Conservation (phyloP, 2,113 vertebrate species). For the Pseudois nayaur region DNA sequence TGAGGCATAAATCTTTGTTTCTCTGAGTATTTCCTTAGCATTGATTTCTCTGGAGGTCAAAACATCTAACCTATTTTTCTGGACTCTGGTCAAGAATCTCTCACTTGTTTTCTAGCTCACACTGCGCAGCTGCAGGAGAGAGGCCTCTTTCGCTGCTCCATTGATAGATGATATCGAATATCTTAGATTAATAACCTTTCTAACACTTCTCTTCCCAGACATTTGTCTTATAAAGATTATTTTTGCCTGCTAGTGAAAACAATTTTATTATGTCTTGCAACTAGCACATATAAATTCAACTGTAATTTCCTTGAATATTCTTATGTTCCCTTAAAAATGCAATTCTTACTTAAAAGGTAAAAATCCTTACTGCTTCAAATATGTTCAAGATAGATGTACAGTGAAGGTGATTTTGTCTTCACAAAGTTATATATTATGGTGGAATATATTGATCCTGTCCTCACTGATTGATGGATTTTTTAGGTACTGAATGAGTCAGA, state of each 20-base stretch:
- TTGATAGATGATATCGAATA: background rate
- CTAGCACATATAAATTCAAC: background rate
- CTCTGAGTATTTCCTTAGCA: background rate
- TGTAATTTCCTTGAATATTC: slow-evolving; percentile 24
- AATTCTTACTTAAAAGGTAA: background rate
- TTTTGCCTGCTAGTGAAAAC: background rate
- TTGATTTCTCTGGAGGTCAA: background rate
- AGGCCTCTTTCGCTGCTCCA: background rate
- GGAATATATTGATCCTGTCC: background rate
- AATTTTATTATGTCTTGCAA: slow-evolving; percentile 24
- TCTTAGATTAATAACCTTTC: background rate
- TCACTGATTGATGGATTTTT: background rate
- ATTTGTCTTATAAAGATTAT: background rate
- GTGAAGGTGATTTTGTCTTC: background rate
- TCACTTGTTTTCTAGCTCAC: background rate
- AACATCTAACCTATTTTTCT: background rate
- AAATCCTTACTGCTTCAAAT: background rate
- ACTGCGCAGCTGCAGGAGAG: background rate
- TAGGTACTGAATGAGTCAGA: background rate
- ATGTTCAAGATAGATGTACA: background rate
- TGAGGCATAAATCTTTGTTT: background rate
- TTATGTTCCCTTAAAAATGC: background rate
- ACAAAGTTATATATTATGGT: background rate
- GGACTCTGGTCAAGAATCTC: background rate
- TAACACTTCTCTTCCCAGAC: background rate